A percentile compares a stretch with the other conserved stretches of the same genome.
phyloP scores from a whole-genome alignment of 53 echinoderm and acorn worm genomes.

The Paracentrotus lividus region DNA sequence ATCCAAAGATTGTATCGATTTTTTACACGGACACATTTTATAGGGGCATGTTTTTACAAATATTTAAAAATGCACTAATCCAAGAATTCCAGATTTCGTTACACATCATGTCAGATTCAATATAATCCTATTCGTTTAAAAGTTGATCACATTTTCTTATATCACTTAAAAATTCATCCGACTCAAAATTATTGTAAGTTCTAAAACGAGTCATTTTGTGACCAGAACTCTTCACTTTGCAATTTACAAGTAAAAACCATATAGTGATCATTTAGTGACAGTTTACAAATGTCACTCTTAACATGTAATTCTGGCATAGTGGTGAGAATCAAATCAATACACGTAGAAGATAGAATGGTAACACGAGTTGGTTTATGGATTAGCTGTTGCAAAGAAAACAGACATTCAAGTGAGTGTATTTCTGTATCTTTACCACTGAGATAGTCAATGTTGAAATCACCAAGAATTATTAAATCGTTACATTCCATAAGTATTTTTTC shows the following conservation, averaged over 20 bases:
- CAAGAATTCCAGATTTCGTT: background rate
- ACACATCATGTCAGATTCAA: background rate
- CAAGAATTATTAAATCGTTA: background rate
- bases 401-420: background rate
- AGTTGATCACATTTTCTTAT: background rate
- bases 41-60: slow-evolving; percentile 21
- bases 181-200: background rate
- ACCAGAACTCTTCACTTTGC: background rate
- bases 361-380: background rate
- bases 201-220: background rate
- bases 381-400: background rate
- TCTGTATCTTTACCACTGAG: background rate
- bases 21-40: background rate
- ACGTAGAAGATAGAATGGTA: no score
- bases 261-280: background rate
- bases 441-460: no score
- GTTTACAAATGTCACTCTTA: background rate
- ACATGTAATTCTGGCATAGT: background rate
- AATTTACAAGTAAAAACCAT: slow-evolving; percentile 21
- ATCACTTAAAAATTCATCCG: background rate
- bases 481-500: background rate
- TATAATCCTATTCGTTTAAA: background rate
- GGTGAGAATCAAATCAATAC: background rate
- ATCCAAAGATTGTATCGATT: slow-evolving; percentile 6
- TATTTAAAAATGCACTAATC: background rate